Evolutionary conservation across 1,140 invertebrate genomes (phyloP).

Genomic region (Hesperophylax magnus): DNA sequence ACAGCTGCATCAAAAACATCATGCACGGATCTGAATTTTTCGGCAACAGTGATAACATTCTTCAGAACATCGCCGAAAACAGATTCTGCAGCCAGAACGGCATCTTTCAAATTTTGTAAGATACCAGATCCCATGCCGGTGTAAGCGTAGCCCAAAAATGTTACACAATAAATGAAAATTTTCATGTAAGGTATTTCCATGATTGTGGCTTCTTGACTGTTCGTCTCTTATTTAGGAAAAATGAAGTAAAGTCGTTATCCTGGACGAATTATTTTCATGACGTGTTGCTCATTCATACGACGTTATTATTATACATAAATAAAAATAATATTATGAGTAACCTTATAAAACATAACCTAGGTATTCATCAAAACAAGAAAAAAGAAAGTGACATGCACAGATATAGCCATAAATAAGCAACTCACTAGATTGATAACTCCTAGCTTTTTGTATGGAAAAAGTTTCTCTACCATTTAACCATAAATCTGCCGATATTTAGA

Average conservation of each 20-base stretch:
- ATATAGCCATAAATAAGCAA: too few species aligned
- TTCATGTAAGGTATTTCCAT: constrained; percentile 84
- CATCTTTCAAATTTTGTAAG: constrained; percentile 80
- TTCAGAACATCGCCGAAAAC: constrained; percentile 83
- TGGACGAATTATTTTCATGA: constrained; percentile 4
- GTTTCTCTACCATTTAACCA: too few species aligned
- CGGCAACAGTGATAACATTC: constrained; percentile 82
- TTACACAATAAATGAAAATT: constrained; percentile 80
- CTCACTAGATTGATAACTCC: too few species aligned
- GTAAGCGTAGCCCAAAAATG: constrained; percentile 84
- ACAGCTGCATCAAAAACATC: constrained; percentile 88
- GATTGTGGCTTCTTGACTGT: too few species aligned
- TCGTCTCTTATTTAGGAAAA: too few species aligned
- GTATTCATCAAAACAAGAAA: too few species aligned
- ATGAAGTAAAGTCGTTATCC: neutral
- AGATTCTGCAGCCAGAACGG: constrained; percentile 82
- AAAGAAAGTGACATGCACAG: too few species aligned
- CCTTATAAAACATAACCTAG: too few species aligned
- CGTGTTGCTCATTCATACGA: constrained; percentile 20
- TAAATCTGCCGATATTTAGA: too few species aligned
- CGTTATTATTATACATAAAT: neutral
- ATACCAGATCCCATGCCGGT: constrained; percentile 84
- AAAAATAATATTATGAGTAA: neutral
- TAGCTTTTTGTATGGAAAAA: too few species aligned
- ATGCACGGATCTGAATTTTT: constrained; percentile 82